Conservation (phyloP, 2,888 invertebrate genomes). For the Julus scanicus region DNA sequence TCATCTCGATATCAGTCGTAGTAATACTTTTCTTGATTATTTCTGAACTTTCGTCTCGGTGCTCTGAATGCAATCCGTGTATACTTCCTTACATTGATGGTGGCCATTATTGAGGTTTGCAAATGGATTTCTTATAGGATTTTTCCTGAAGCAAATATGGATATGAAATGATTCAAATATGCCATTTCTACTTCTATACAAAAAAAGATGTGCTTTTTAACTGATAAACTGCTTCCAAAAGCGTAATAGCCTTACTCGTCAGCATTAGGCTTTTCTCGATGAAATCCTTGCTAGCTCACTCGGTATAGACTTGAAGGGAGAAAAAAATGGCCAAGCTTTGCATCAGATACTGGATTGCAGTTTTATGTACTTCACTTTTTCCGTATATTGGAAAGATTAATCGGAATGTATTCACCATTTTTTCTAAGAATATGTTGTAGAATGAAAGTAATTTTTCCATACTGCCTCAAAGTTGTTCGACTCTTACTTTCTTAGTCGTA, state of each 20-base stretch:
- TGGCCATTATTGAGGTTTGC: slow-evolving; percentile 10
- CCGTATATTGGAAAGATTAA: neutral
- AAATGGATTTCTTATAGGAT: slow-evolving; percentile 15
- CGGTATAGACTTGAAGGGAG: neutral
- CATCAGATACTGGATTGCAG: neutral
- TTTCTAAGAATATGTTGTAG: neutral
- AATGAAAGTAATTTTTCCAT: no score
- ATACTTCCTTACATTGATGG: neutral
- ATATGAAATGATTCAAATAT: slow-evolving; percentile 8
- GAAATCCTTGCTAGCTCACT: neutral
- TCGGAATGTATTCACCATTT: neutral
- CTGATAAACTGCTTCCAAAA: slow-evolving; percentile 20
- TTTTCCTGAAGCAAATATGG: slow-evolving; percentile 6
- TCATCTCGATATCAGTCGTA: slow-evolving; percentile 8
- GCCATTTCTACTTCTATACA: neutral
- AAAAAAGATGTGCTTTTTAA: neutral
- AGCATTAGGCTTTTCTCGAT: neutral
- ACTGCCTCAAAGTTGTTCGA: no score
- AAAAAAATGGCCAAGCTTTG: neutral
- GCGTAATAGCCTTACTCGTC: neutral
- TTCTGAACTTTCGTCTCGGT: neutral
- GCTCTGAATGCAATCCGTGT: neutral
- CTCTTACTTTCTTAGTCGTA: no score
- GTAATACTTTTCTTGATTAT: slow-evolving; percentile 34
- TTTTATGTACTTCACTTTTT: neutral